A percentile compares a stretch with the other conserved stretches of the same genome.
Conservation (phyloP, 2,113 vertebrate genomes). For the Psilopsiagon aymara region DNA sequence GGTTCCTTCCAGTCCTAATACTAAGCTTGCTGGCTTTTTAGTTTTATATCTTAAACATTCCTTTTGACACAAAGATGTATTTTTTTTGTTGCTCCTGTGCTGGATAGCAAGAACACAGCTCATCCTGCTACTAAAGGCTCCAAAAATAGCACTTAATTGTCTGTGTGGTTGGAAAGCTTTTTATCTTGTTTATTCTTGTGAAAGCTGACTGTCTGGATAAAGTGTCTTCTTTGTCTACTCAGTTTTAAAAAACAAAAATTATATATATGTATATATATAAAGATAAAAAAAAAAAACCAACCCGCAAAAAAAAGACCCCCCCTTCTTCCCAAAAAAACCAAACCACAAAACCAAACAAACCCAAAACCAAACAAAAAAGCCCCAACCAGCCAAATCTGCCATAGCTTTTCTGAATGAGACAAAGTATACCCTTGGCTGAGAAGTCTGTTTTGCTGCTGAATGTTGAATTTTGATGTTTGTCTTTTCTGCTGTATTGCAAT, state of each 20-base stretch:
- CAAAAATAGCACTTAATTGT: slow-evolving; percentile 28
- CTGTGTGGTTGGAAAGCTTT: not conserved
- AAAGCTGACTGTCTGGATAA: slow-evolving; percentile 4
- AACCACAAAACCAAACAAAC: not conserved
- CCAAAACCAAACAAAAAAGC: not conserved
- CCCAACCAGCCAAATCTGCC: not conserved
- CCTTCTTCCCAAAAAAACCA: not conserved
- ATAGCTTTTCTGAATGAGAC: not conserved
- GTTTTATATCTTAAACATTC: not conserved
- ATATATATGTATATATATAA: no score
- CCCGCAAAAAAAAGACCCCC: not conserved
- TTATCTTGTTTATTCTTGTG: slow-evolving; percentile 14
- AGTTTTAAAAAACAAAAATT: not conserved
- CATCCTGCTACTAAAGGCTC: not conserved
- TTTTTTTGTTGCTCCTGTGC: not conserved
- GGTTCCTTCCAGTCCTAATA: not conserved
- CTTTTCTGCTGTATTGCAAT: slow-evolving; percentile 36
- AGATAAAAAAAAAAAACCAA: not conserved
- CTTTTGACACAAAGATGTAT: not conserved
- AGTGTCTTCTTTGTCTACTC: not conserved
- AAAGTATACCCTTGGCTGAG: slow-evolving; percentile 10
- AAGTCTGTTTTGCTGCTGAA: slow-evolving; percentile 13
- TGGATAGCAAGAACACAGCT: not conserved
- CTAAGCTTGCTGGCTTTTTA: not conserved
- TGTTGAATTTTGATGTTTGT: slow-evolving; percentile 16